A percentile compares a stretch with the other conserved stretches of the same genome.
Conservation (phyloP, 2,888 invertebrate genomes). For the Mythimna ferrago region DNA sequence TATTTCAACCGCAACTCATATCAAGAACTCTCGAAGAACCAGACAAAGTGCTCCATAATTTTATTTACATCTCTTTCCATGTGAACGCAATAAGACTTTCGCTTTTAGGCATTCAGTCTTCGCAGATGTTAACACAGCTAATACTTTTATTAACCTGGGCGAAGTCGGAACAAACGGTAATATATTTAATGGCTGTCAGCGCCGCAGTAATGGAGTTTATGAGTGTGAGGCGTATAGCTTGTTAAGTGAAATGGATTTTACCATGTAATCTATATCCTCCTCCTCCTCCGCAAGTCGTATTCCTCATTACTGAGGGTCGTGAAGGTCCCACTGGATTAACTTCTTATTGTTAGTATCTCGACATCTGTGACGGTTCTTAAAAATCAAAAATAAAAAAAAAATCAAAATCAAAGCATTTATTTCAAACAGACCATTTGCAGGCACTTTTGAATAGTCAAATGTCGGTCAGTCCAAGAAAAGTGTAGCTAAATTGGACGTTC, state of each 20-base stretch:
- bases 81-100: slow-evolving; percentile 18
- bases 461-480: too few relatives aligned
- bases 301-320: too few relatives aligned
- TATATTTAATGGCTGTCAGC: slow-evolving; percentile 14
- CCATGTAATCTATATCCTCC: too few relatives aligned
- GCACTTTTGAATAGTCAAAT: too few relatives aligned
- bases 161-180: slow-evolving; percentile 23
- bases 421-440: too few relatives aligned
- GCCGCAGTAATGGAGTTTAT: slow-evolving; percentile 5
- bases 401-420: too few relatives aligned
- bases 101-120: slow-evolving; percentile 5
- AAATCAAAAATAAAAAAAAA: too few relatives aligned
- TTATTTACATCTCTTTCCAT: slow-evolving; percentile 55
- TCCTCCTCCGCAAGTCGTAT: too few relatives aligned
- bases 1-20: slow-evolving; percentile 12
- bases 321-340: too few relatives aligned
- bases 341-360: too few relatives aligned
- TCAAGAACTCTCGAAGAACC: slow-evolving; percentile 26
- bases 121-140: slow-evolving; percentile 30
- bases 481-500: too few relatives aligned
- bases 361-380: too few relatives aligned
- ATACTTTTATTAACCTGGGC: slow-evolving; percentile 45
- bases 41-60: slow-evolving; percentile 43
- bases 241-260: neutral
- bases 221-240: neutral